phyloP scores from a whole-genome alignment of 2,113 vertebrate genomes.

The Mastomys coucha region DNA sequence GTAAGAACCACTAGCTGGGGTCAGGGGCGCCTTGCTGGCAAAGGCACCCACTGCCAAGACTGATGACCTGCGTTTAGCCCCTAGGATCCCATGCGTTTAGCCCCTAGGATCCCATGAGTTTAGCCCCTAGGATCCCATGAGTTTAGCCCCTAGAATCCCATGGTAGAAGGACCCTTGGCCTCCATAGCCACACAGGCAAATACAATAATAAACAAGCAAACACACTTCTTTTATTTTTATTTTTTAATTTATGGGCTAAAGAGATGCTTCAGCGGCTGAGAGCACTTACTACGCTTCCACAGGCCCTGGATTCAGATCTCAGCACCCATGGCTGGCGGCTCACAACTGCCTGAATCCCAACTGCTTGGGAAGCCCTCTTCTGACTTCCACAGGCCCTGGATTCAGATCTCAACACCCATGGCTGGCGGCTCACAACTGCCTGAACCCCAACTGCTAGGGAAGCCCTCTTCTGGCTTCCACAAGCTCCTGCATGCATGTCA shows the following conservation, averaged over 20 bases:
- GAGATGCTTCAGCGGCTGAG: background rate
- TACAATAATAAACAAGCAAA: background rate
- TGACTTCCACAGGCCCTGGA: background rate
- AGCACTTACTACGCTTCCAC: background rate
- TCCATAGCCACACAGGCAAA: background rate
- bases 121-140: too few species aligned
- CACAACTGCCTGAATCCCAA: background rate
- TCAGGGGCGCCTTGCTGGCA: background rate
- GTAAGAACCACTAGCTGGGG: background rate
- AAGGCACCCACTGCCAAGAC: background rate
- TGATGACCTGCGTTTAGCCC: too few species aligned
- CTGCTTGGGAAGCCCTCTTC: background rate
- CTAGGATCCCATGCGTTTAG: too few species aligned
- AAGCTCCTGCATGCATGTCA: background rate
- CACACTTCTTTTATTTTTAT: background rate
- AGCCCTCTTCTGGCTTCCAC: background rate
- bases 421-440: background rate
- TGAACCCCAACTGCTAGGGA: too few species aligned
- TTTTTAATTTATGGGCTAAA: background rate
- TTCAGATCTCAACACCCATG: too few species aligned
- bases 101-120: too few species aligned
- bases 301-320: too few species aligned
- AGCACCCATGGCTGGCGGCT: background rate
- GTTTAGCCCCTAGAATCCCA: too few species aligned
- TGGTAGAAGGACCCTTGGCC: background rate